Evolutionary conservation across 2,888 invertebrate species (phyloP), one percentile per base, ranked within the genome.

Genomic region (Zaprionus lineosus): DNA sequence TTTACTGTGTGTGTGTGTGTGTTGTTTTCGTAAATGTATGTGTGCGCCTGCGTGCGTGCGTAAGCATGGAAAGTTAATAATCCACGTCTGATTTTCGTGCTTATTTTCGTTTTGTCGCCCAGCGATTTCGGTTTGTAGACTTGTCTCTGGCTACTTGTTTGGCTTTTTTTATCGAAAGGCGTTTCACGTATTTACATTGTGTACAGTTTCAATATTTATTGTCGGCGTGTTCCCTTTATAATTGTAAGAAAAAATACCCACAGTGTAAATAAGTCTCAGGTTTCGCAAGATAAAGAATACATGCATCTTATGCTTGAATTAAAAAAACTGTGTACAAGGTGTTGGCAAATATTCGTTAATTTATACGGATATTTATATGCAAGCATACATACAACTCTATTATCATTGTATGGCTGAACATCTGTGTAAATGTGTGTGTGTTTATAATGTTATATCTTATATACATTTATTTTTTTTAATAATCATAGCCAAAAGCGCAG

Each of bases 171-270:
- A 63, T 74, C 67, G 67, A 55, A 44, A 43, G 31, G 29, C 36
- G 34, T 33, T 33, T 71, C 55, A 37, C 43, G 34, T 66, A 58
- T 82, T 78, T 82, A 68, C 63, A 67, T 78, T 81, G 63, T 62
- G 55, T 72, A 65, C 69, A 69, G 72, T 78, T 72, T 72, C 59
- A 78, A 78, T 84, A 81, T 78, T 81, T 84, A 61, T 65, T 69
- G 64, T 67, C 61, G 65, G 61, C 58, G 31, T 61, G 60, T 65
- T 61, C 53, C 55, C 68, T 62, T 82, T 77, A 59, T 66, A 78
- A 78, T 69, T 82, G 67, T 63, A 59, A 60, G 60, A 50, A 62
- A 37, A 44, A 39, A 44, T 39, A 36, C 41, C 34, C 43, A 60
- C n/a, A n/a, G n/a, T n/a, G 33, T 39, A 64, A 79, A 83, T 65